Evolutionary conservation across 2,888 invertebrate species (phyloP), one percentile per base, ranked within the genome.

Genomic region (Neoitamus cyanurus): DNA sequence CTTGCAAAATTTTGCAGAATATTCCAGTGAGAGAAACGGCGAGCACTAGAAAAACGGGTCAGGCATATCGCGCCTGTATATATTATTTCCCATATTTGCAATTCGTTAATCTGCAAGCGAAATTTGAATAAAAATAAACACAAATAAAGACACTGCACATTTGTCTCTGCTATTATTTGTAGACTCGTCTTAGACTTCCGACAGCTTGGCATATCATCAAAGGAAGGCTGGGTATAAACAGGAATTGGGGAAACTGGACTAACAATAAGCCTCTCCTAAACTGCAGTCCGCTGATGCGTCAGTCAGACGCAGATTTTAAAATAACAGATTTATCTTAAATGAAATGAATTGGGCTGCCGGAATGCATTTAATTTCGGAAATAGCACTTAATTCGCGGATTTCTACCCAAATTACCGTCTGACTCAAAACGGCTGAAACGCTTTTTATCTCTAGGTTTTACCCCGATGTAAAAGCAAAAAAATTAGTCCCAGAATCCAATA

Each of bases 361-460:
- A 73, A 73, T 73, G 73, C 73, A 73, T 36, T 73, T 73, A 73
- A 73, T 36, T 73, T 73, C 73, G 73, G 73, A 73, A 73, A 73
- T 73, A 73, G 73, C 73, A 73, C 73, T 30, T 34, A 73, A 34
- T 73, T 73, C 73, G 73, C n/a, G 36, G 20, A 36, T 36, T 68
- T 15, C 36, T 73, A 36, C 73, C 34, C 20, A 36, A 70, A 73
- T 73, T 36, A 36, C n/a, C 20, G 73, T 73, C 73, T 31, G 73
- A 36, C 20, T 30, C 15, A 36, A 73, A 73, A 73, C 20, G 36
- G 34, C 73, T 73, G 73, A 34, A 73, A 73, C 36, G 36, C 20
- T 73, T 73, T 73, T 73, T 73, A 36, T 36, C 36, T 20, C 70
- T 70, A 70, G 11, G 31, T 4, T 3, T 31, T 73, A 73, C 3